Percentiles rank a stretch among this genome's conserved stretches.
phyloP scores from a whole-genome alignment of 1,140 invertebrate genomes.

The Orchesella cincta region DNA sequence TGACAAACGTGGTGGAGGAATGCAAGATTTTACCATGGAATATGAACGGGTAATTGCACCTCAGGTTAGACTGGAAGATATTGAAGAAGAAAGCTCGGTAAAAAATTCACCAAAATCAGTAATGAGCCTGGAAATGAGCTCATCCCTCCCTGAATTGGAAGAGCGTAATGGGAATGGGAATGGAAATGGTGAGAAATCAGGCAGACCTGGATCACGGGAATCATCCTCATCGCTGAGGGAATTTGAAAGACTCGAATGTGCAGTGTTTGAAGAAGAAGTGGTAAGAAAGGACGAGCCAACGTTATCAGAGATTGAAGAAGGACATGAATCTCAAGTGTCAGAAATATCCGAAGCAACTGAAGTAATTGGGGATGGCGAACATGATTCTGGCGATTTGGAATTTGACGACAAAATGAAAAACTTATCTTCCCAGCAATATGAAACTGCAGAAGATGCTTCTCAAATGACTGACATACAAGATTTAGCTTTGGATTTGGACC shows the following conservation, averaged over 20 bases:
- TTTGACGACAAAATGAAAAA: conserved; percentile 66
- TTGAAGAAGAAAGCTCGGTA: conserved; percentile 47
- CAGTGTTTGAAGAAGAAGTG: conserved; percentile 81
- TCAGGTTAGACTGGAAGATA: conserved; percentile 42
- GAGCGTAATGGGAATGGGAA: conserved; percentile 30
- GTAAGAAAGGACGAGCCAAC: conserved; percentile 83
- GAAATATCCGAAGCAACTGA: conserved; percentile 68
- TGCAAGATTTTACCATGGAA: neutral
- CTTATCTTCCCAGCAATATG: conserved; percentile 16
- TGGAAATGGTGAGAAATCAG: conserved; percentile 33
- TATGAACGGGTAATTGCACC: conserved; percentile 33
- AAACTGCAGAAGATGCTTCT: conserved; percentile 8
- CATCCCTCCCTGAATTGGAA: conserved; percentile 32
- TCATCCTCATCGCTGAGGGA: conserved; percentile 60
- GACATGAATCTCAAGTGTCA: conserved; percentile 66
- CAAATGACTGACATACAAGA: conserved; percentile 26
- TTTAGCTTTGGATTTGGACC: neutral
- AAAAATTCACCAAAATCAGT: conserved; percentile 48
- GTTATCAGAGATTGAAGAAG: conserved; percentile 71
- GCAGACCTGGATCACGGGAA: conserved; percentile 40
- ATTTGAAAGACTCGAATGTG: conserved; percentile 88
- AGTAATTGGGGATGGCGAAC: conserved; percentile 63
- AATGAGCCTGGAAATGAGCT: conserved; percentile 46
- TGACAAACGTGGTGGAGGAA: neutral
- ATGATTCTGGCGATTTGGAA: conserved; percentile 57